Conservation (phyloP, 2,888 invertebrate species). For the Agrotis puta region DNA sequence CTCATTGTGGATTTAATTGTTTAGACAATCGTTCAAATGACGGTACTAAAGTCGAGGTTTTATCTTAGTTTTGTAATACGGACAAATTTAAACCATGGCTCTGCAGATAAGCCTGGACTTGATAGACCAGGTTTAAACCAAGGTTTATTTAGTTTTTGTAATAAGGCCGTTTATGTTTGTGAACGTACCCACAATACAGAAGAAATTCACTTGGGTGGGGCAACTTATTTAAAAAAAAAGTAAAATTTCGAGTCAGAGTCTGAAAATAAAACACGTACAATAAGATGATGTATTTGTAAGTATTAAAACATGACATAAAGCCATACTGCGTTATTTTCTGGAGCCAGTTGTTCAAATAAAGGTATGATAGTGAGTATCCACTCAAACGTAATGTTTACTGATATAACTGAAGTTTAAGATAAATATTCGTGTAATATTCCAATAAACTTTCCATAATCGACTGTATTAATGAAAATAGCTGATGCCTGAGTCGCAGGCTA, state of each 20-base stretch:
- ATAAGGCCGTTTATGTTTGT: too few relatives aligned
- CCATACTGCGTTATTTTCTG: conserved; percentile 34
- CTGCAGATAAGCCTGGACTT: too few relatives aligned
- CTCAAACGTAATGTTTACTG: conserved; percentile 46
- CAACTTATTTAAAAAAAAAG: too few relatives aligned
- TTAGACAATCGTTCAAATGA: too few relatives aligned
- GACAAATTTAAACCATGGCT: too few relatives aligned
- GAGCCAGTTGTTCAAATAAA: conserved; percentile 60
- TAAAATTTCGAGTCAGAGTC: neutral
- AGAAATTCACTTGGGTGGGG: too few relatives aligned
- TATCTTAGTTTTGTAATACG: too few relatives aligned
- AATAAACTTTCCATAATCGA: conserved; percentile 55
- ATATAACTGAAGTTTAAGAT: conserved; percentile 55
- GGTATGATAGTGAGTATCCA: conserved; percentile 42
- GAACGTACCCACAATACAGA: too few relatives aligned
- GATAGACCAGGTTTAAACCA: too few relatives aligned
- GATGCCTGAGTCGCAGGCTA: neutral
- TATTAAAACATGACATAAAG: conserved; percentile 12
- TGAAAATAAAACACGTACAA: conserved; percentile 14
- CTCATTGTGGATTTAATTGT: too few relatives aligned
- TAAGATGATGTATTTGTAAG: neutral
- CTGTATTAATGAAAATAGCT: conserved; percentile 26
- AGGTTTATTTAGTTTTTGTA: too few relatives aligned
- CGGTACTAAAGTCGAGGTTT: too few relatives aligned
- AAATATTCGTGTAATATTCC: conserved; percentile 58